These are phyloP conservation scores for Dendrolimus punctatus DNA, from an alignment of 1,140 invertebrate species.

Conservation along the genomic window DNA sequence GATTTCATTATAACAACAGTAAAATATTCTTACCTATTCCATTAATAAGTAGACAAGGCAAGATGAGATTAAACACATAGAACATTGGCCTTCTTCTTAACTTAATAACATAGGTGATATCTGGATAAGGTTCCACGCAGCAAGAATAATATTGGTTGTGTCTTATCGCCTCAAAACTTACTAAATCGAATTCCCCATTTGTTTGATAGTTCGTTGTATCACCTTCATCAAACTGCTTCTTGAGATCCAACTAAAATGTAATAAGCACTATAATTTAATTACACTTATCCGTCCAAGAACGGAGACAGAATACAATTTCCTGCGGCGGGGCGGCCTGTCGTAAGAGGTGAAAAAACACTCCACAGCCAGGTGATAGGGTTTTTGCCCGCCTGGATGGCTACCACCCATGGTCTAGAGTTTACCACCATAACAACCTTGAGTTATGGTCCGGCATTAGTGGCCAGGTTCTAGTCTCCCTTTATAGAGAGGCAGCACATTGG, in stretches of 20 bases:
- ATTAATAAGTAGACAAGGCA: slow-evolving; percentile 92
- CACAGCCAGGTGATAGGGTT: too few species aligned
- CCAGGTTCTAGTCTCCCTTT: too few species aligned
- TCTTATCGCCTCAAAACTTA: slow-evolving; percentile 80
- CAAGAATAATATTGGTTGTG: slow-evolving; percentile 91
- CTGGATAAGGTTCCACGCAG: slow-evolving; percentile 94
- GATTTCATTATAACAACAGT: neutral
- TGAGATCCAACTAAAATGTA: slow-evolving; percentile 73
- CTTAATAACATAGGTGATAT: slow-evolving; percentile 89
- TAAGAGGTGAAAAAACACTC: too few species aligned
- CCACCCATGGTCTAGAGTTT: too few species aligned
- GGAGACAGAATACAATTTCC: too few species aligned
- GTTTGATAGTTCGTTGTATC: slow-evolving; percentile 85
- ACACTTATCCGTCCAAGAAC: neutral
- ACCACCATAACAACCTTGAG: too few species aligned
- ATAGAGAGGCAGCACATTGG: too few species aligned
- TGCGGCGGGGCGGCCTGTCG: neutral
- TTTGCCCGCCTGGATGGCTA: too few species aligned
- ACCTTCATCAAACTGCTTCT: slow-evolving; percentile 80
- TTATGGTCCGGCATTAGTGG: too few species aligned
- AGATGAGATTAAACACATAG: slow-evolving; percentile 93
- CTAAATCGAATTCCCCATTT: slow-evolving; percentile 86
- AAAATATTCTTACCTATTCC: slow-evolving; percentile 77
- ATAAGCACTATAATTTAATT: slow-evolving; percentile 9
- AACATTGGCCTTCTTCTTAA: slow-evolving; percentile 87